phyloP scores from a whole-genome alignment of 2,797 vertebrate genomes.

The Somateria mollissima region DNA sequence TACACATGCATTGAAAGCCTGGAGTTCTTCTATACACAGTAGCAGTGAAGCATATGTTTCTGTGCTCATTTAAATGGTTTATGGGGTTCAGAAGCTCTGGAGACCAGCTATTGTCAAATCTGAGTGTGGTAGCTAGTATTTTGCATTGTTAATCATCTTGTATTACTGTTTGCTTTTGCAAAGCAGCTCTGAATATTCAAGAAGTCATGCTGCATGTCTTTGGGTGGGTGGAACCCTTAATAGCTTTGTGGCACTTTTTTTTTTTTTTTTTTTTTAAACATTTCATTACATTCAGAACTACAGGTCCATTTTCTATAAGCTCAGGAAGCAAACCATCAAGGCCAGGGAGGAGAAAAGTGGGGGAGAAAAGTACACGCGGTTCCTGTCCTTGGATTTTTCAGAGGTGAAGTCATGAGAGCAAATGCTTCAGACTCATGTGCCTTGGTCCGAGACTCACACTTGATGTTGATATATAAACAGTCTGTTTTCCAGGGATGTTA shows the following conservation, averaged over 20 bases:
- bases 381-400: not conserved
- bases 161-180: not conserved
- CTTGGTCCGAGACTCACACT: not conserved
- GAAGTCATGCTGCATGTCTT: accelerated
- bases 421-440: not conserved
- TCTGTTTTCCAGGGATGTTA: not conserved
- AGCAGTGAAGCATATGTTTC: not conserved
- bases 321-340: not conserved
- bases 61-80: not conserved
- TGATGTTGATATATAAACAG: not conserved
- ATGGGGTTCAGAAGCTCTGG: not conserved
- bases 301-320: not conserved
- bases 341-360: not conserved
- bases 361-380: not conserved
- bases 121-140: not conserved
- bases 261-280: not conserved
- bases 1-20: not conserved
- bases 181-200: not conserved
- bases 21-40: not conserved
- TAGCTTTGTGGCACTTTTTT: not conserved
- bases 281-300: not conserved
- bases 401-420: not conserved
- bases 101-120: not conserved
- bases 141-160: not conserved
- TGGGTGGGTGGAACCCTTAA: not conserved